Evolutionary conservation across 64 coral and sea anemone genomes (phyloP).

Genomic region (Montipora capricornis): DNA sequence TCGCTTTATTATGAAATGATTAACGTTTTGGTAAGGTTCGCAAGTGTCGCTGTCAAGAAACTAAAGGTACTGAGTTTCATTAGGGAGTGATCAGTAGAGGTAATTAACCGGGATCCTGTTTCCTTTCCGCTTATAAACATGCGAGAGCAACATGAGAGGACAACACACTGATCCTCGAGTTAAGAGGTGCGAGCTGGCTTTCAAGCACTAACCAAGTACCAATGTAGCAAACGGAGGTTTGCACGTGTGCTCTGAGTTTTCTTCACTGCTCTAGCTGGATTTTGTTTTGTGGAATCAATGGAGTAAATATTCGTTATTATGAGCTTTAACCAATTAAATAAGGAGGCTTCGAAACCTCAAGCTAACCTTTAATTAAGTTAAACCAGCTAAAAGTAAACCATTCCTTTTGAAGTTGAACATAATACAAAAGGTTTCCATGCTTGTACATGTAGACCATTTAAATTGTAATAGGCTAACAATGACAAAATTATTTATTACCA

Average conservation of each 20-base stretch:
- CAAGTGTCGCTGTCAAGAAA: background rate
- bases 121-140: background rate
- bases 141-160: background rate
- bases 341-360: background rate
- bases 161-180: constrained; percentile 12
- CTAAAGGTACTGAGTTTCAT: background rate
- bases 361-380: background rate
- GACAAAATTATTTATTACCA: no score
- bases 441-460: no score
- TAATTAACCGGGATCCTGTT: constrained; percentile 24
- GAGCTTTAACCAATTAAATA: no score
- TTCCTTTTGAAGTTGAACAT: no score
- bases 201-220: background rate
- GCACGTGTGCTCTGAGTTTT: background rate
- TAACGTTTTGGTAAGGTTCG: background rate
- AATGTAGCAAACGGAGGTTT: background rate
- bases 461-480: no score
- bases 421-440: no score
- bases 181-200: background rate
- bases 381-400: no score
- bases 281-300: background rate
- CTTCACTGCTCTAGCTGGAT: background rate
- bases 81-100: background rate
- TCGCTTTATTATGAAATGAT: background rate
- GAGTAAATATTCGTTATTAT: background rate